These are phyloP conservation scores for Harpagus bidentatus DNA, from an alignment of 2,113 vertebrate species.

Conservation along the genomic window DNA sequence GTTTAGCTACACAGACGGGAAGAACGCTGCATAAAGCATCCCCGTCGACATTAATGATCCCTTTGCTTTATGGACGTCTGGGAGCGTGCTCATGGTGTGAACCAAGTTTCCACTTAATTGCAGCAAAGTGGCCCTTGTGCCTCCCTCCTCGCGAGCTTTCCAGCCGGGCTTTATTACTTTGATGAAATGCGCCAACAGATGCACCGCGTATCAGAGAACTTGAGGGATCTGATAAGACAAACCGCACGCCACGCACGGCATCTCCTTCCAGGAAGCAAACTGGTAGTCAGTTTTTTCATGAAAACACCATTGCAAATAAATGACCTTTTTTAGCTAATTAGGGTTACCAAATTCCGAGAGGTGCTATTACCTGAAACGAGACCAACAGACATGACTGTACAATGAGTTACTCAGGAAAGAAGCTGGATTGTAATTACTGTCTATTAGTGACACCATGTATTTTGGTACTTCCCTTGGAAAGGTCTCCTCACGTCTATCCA, in stretches of 20 bases:
- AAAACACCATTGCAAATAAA: not conserved
- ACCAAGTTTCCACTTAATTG: not conserved
- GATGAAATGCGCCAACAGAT: not conserved
- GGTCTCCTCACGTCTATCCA: not conserved
- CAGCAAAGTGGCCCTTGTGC: not conserved
- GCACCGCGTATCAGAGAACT: fast-evolving
- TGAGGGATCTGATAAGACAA: not conserved
- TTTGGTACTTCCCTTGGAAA: slow-evolving; percentile 26
- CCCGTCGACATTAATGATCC: not conserved
- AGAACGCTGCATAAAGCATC: not conserved
- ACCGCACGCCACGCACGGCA: not conserved
- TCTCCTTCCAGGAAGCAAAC: not conserved
- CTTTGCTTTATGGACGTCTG: not conserved
- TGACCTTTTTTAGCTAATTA: not conserved
- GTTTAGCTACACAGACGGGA: not conserved
- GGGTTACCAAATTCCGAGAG: not conserved
- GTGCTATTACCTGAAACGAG: slow-evolving; percentile 28
- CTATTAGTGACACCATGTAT: not conserved
- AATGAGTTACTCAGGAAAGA: not conserved
- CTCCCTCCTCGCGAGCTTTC: not conserved
- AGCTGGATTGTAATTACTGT: not conserved
- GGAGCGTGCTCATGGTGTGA: not conserved
- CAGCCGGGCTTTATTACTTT: not conserved
- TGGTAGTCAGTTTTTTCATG: not conserved
- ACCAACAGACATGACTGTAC: not conserved